Base-by-base conservation (phyloP, 2,113 vertebrate species). In the Protobothrops mucrosquamatus region DNA sequence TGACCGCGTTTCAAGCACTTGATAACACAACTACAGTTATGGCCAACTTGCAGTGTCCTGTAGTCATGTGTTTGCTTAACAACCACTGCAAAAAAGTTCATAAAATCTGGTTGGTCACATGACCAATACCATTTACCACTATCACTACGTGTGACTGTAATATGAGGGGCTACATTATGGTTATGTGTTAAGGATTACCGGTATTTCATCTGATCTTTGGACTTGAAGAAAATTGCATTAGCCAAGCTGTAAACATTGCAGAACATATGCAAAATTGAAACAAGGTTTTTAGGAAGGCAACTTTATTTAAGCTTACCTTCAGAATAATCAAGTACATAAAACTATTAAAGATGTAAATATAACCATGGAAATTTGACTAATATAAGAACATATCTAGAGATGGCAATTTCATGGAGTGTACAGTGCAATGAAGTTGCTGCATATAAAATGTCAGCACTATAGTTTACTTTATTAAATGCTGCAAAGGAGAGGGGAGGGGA, bases 201-300 rank as follows among this genome's bases (percentile, higher is more conserved):
- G 56, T 29, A 24, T 55, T 95, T 94, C 91, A 81, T 90, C 52
- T 94, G 88, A 61, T 93, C 90, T 18, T 39, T 4, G 15, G 56
- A 93, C 4, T 3, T 18, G 6, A 0, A 87, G 57, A 92, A 96
- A 94, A 88, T 22, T 57, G 14, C 14, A 69, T 96, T 94, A 89
- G 93, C 10, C 3, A 94, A 93, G 92, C 89, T 95, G 94, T 87
- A 93, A 93, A 23, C 6, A 46, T 48, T 59, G 29, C 26, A 94
- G 85, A 96, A 93, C 43, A 26, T 3, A 1, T 39, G 94, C 90
- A 93, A 85, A 69, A 94, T 34, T 0, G 64, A 52, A 39, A 93
- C 6, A 20, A 4, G 46, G 2, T 0, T 34, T 93, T 87, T 26
- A 20, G 12, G 5, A 1, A 91, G 0, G 10, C 10, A 8, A 11